Conservation (phyloP, 2,113 vertebrate species). For the Aplodontia rufa region DNA sequence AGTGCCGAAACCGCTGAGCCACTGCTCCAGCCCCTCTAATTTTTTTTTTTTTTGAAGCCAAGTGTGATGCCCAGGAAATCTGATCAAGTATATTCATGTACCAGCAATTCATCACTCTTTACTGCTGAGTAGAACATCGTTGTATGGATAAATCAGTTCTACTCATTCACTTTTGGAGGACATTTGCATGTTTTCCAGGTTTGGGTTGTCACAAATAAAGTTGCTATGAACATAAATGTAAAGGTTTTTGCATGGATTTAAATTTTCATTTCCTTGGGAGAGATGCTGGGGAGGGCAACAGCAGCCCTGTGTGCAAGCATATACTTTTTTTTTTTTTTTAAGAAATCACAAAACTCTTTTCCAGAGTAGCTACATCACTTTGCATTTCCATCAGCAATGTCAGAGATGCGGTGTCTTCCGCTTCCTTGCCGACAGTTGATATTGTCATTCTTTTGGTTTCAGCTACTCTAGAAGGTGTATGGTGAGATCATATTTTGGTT, state of each 20-base stretch:
- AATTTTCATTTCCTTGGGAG: not conserved
- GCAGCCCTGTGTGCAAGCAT: too few species aligned
- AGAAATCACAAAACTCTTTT: not conserved
- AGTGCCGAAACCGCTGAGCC: too few species aligned
- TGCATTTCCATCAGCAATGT: not conserved
- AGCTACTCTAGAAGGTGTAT: not conserved
- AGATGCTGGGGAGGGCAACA: not conserved
- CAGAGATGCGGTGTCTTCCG: not conserved
- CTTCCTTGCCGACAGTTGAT: not conserved
- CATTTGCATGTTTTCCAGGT: not conserved
- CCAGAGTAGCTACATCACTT: not conserved
- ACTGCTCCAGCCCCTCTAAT: too few species aligned
- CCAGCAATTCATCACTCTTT: not conserved
- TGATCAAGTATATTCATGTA: fast-evolving
- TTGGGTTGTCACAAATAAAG: not conserved
- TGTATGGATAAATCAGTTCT: not conserved
- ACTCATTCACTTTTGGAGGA: not conserved
- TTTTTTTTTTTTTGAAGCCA: not conserved
- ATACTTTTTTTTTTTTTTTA: not conserved
- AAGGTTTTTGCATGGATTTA: not conserved
- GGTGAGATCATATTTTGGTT: not conserved
- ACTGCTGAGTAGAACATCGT: not conserved
- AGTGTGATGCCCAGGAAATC: not conserved
- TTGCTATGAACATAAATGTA: not conserved
- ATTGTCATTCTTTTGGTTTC: not conserved